Evolutionary conservation across 1,140 invertebrate species (phyloP), one percentile per base, ranked within the genome.

Genomic region (Drosophila pachea): DNA sequence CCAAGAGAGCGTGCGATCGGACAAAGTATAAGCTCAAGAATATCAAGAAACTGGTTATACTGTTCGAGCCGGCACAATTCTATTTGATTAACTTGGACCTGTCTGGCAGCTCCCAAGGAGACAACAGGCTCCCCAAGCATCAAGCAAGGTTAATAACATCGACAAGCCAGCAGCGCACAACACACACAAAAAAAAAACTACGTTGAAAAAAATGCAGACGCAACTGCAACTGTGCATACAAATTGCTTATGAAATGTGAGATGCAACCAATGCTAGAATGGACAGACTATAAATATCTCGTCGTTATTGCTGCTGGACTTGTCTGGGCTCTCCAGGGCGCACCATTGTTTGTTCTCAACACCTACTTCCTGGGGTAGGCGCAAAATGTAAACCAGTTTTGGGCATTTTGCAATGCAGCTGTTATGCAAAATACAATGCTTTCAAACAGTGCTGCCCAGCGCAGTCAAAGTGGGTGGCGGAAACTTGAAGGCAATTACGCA

Each of bases 131-230:
- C 12, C 60, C 14, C 69, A 63, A 64, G 53, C 49, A 55, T 36
- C 65, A 22, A 31, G 53, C 74, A 74, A 77, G 74, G 74, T 74
- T 77, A 77, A 77, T 77, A 77, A 77, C 74, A 75, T 72, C 45
- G 36, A 22, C 35, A 38, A 12, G 4, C 4, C 45, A 38, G 29
- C 35, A 48, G 14, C 48, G 54, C n/a, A 56, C 12, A 33, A 16
- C 16, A 36, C 7, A 22, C 2, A 50, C 4, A 61, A 8, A 32
- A 49, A 22, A 3, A 12, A 11, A 40, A n/a, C 40, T 11, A n/a
- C 40, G n/a, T n/a, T 12, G 12, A 43, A 16, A 54, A 54, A 64
- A 63, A 68, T 50, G 68, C 68, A 71, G 63, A 69, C 54, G 47
- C 52, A 63, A 68, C 59, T 61, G 59, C 66, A 68, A 73, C 65